Base-by-base conservation (phyloP, 2,888 invertebrate species). In the Tachystola acroxantha region DNA sequence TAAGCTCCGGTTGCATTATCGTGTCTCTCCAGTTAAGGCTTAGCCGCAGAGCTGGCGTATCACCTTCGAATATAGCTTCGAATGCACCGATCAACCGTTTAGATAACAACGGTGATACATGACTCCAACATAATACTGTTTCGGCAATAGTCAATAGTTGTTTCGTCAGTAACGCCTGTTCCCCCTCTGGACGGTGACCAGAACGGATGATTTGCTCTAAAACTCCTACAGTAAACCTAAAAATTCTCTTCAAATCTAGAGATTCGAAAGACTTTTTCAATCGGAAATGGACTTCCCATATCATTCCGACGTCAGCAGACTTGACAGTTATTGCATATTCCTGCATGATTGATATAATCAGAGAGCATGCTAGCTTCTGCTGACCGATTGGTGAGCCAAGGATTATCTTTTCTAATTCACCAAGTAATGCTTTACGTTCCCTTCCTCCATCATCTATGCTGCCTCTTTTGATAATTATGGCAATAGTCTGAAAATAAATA, bases 321-420 rank as follows among this genome's bases (percentile, higher is more conserved):
- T 95, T 93, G 1, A 93, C 91, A 3, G 95, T 94, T 19, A 91
- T 94, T 6, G 95, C 93, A 81, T 95, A 96, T 73, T 97, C 97
- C 84, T 95, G 94, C 88, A 97, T 91, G 31, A 97, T 85, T 7
- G 95, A 92, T 37, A 92, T 88, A 57, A 97, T 91, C 34, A 97
- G 89, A 40, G 93, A 93, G 62, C 96, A 96, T 2, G 96, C 96
- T 30, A 96, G 82, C 49, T 94, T 88, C 90, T 96, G 94, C 38
- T 92, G 91, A 39, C 64, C 71, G 49, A 96, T 91, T 46, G 93
- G 92, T 48, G 95, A 95, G n/a, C 94, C 94, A 20, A 91, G 85
- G 46, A 96, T 92, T 38, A 96, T 89, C 57, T 90, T 90, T 62
- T 95, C 92, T 38, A 96, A 90, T 77, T 95, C 93, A 36, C 89